Conservation (phyloP, 2,797 vertebrate species). For the Oophaga sylvatica region DNA sequence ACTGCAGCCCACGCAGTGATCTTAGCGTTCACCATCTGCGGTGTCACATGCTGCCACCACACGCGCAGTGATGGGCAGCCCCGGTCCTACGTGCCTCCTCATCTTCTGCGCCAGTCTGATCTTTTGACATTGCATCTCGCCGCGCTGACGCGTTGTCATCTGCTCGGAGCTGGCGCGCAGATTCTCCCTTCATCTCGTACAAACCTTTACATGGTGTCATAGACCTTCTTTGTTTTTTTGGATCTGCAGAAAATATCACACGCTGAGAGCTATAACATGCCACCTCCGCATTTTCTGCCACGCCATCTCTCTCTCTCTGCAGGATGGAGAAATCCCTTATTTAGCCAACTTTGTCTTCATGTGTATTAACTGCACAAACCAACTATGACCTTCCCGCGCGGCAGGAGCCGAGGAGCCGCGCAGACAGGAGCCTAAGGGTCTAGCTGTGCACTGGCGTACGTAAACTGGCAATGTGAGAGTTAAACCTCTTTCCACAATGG, state of each 20-base stretch:
- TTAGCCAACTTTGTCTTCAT: background rate
- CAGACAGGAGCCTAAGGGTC: background rate
- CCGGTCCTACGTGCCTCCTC: background rate
- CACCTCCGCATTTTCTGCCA: conserved; percentile 22
- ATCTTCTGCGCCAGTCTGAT: conserved; percentile 9
- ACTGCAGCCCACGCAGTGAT: conserved; percentile 42
- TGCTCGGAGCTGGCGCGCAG: background rate
- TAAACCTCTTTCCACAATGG: conserved; percentile 20
- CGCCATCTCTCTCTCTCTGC: background rate
- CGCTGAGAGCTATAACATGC: background rate
- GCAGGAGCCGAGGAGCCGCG: background rate
- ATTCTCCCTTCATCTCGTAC: background rate
- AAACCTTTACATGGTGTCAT: conserved; percentile 23
- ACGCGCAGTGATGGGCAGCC: conserved; percentile 22
- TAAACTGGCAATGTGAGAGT: background rate
- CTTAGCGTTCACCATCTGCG: conserved; percentile 45
- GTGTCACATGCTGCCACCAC: conserved; percentile 47
- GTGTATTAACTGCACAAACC: background rate
- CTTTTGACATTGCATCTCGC: background rate
- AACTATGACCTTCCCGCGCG: background rate
- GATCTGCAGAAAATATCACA: conserved; percentile 22
- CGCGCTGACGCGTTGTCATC: conserved; percentile 1
- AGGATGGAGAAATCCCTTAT: background rate
- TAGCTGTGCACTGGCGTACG: too few species aligned
- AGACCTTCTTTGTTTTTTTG: conserved; percentile 4